These are phyloP conservation scores for Nannobrachium achirus DNA, from an alignment of 2,113 vertebrate genomes.

Conservation along the genomic window DNA sequence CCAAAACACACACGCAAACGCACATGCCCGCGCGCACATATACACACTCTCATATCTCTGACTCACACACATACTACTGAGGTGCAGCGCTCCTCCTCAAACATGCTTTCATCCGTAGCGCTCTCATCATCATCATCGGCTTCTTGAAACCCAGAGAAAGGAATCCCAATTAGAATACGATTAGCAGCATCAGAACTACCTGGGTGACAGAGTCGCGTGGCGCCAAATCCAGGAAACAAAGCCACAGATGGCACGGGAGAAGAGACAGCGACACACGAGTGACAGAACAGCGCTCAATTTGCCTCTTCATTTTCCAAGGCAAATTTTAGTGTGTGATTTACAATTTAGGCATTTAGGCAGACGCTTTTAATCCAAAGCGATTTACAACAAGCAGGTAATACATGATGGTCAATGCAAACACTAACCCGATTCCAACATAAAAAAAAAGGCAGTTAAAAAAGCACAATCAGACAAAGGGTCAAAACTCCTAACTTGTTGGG, in stretches of 20 bases:
- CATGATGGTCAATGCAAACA: constrained; percentile 28
- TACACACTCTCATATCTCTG: neutral
- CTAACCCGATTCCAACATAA: too few species aligned
- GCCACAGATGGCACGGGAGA: constrained; percentile 26
- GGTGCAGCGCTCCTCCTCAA: too few species aligned
- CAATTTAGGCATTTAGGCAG: too few species aligned
- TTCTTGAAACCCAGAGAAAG: constrained; percentile 23
- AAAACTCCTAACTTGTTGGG: constrained; percentile 18
- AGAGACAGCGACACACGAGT: neutral
- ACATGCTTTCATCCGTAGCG: too few species aligned
- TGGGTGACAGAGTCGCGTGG: constrained; percentile 28
- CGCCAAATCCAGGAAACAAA: constrained; percentile 41
- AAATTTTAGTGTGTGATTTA: constrained; percentile 29
- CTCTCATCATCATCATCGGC: too few species aligned
- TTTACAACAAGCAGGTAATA: too few species aligned
- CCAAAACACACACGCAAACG: neutral
- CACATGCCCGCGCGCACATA: neutral
- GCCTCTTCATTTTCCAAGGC: too few species aligned
- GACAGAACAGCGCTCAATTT: neutral
- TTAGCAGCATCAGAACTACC: constrained; percentile 57
- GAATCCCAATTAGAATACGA: constrained; percentile 58
- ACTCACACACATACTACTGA: too few species aligned
- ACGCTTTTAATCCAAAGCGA: too few species aligned
- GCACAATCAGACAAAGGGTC: neutral
- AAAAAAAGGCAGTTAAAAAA: too few species aligned